Base-by-base conservation (phyloP, 2,888 invertebrate species). In the Entomobrya proxima region DNA sequence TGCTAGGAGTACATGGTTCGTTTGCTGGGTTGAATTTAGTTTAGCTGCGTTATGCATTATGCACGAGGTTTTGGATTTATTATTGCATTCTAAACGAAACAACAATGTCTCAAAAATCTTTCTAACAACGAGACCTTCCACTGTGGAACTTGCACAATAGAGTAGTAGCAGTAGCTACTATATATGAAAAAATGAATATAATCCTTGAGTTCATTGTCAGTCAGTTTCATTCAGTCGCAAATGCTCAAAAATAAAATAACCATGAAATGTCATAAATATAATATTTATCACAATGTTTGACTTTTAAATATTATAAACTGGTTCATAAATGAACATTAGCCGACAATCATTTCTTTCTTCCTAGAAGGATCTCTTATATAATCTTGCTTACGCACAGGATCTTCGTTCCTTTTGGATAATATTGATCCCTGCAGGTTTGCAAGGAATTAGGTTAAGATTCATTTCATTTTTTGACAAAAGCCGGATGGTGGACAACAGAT, bases 11-110 rank as follows among this genome's bases (percentile, higher is more conserved):
- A 7, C 18, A 7, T 18, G 18, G 13, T 55, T 18, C 47, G n/a
- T 21, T 18, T n/a, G 52, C 52, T 52, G 52, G 7, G 47, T 55
- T 55, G 52, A 32, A 44, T 37, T 58, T 77, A 61, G 61, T 58
- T 27, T 47, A 44, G 72, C 27, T 77, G 13, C 18, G 77, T 61
- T 61, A 77, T 77, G 77, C 58, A 77, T 77, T 44, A 77, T 77
- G 77, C 77, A 77, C 61, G 61, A 77, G 77, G 61, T 40, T 74
- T 75, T 52, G 61, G 77, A 77, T 77, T 77, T 77, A 77, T 77
- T 77, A 77, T 77, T 77, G 77, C 77, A 61, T 77, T 75, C 52
- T 75, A 75, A 75, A 47, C 47, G 47, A 52, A 77, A 77, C 58
- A 77, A 58, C n/a, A 58, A 58, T 75, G 30, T n/a, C 27, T 72